Evolutionary conservation across 2,888 invertebrate species (phyloP).

Genomic region (Pristionchus japonicus): DNA sequence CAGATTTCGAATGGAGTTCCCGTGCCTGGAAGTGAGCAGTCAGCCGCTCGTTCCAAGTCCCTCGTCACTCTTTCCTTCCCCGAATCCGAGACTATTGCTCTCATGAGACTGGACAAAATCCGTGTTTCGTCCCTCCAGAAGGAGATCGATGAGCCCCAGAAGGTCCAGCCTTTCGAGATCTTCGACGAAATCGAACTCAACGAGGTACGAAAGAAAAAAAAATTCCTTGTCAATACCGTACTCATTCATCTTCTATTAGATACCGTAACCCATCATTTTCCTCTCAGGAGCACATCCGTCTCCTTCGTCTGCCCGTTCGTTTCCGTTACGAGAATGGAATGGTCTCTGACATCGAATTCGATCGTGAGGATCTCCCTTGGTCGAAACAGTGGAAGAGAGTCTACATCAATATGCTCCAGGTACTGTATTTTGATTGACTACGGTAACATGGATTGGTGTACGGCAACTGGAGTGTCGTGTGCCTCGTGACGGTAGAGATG

Average conservation of each 20-base stretch:
- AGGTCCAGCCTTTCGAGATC: constrained; percentile 45
- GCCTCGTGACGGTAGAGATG: no score
- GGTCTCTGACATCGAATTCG: constrained; percentile 64
- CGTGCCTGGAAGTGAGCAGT: constrained; percentile 60
- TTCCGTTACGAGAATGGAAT: constrained; percentile 55
- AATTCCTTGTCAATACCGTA: not conserved
- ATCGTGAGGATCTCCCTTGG: constrained; percentile 65
- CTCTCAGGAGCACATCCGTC: constrained; percentile 26
- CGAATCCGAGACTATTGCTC: constrained; percentile 10
- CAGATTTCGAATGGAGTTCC: constrained; percentile 68
- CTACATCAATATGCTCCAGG: constrained; percentile 68
- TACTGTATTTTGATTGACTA: constrained; percentile 26
- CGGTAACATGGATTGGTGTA: no score
- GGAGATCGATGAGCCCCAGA: constrained; percentile 39
- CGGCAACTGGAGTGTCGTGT: no score
- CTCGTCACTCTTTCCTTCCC: constrained; percentile 53
- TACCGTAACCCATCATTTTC: not conserved
- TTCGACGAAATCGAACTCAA: constrained; percentile 43
- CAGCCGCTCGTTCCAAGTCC: constrained; percentile 63
- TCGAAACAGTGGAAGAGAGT: constrained; percentile 70
- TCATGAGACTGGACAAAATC: constrained; percentile 25
- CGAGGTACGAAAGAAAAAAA: not conserved
- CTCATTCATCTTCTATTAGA: not conserved
- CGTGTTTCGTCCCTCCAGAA: constrained; percentile 37
- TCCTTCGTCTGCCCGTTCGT: constrained; percentile 46